These are phyloP conservation scores for Neocrepidodera transversa DNA, from an alignment of 2,888 invertebrate genomes.

Conservation along the genomic window DNA sequence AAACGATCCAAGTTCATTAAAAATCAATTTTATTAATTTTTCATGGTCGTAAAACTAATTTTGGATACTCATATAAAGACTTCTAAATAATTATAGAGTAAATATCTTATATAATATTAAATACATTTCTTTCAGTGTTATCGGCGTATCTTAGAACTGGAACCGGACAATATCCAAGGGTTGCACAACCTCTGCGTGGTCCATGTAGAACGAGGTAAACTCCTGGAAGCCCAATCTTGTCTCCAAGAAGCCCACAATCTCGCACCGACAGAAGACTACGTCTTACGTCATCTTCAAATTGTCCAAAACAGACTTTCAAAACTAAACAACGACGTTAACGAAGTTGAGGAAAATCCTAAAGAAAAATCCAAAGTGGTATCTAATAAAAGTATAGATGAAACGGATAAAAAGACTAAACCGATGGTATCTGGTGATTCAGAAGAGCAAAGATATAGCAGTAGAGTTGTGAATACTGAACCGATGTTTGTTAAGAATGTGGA, in stretches of 20 bases:
- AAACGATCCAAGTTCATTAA: no score
- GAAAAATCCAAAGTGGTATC: constrained; percentile 56
- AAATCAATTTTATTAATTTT: no score
- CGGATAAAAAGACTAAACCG: constrained; percentile 56
- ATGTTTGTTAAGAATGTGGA: constrained; percentile 58
- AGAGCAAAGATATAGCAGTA: constrained; percentile 58
- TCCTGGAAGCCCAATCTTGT: constrained; percentile 86
- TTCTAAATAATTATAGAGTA: no score
- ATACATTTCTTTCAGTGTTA: constrained; percentile 86
- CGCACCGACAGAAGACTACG: constrained; percentile 91
- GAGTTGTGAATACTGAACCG: constrained; percentile 60
- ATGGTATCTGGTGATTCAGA: constrained; percentile 58
- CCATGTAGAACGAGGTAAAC: constrained; percentile 88
- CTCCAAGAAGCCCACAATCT: constrained; percentile 79
- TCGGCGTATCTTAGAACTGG: constrained; percentile 82
- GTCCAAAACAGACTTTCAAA: constrained; percentile 74
- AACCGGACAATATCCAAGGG: constrained; percentile 92
- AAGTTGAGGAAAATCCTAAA: constrained; percentile 47
- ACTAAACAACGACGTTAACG: constrained; percentile 54
- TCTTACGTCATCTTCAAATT: constrained; percentile 86
- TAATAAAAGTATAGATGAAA: constrained; percentile 58
- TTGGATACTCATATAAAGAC: no score
- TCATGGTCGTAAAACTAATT: no score
- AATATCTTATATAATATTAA: no score
- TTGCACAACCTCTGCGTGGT: constrained; percentile 96